phyloP scores from a whole-genome alignment of 2,797 vertebrate species.

The Prunella strophiata region DNA sequence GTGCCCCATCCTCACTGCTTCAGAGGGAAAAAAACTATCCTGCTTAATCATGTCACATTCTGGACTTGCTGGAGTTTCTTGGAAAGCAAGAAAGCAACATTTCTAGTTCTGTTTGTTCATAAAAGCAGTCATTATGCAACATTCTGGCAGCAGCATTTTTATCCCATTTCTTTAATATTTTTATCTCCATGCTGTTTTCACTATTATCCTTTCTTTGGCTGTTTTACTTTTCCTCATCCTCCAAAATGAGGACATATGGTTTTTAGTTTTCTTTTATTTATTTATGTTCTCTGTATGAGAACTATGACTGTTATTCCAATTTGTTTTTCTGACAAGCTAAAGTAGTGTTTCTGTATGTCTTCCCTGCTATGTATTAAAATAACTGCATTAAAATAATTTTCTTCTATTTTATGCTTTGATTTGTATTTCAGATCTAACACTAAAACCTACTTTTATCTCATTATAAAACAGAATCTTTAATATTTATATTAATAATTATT shows the following conservation, averaged over 20 bases:
- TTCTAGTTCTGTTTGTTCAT: constrained; percentile 26
- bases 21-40: background rate
- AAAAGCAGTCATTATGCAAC: background rate
- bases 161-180: constrained; percentile 7
- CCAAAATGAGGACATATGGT: background rate
- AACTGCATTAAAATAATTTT: background rate
- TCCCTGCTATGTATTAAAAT: background rate
- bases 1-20: background rate
- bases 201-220: background rate
- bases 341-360: background rate
- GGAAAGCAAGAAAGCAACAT: constrained; percentile 23
- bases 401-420: background rate
- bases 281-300: background rate
- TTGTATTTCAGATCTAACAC: background rate
- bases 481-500: too few relatives aligned
- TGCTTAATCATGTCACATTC: constrained; percentile 1
- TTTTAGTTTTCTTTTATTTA: constrained; percentile 3
- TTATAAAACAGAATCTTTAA: background rate
- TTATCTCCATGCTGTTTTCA: background rate
- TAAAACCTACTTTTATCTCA: background rate
- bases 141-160: background rate
- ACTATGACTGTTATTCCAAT: background rate
- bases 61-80: constrained; percentile 23
- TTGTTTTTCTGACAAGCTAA: background rate
- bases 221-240: background rate